Conservation (phyloP, 2,888 invertebrate genomes). For the Venusia cambrica region DNA sequence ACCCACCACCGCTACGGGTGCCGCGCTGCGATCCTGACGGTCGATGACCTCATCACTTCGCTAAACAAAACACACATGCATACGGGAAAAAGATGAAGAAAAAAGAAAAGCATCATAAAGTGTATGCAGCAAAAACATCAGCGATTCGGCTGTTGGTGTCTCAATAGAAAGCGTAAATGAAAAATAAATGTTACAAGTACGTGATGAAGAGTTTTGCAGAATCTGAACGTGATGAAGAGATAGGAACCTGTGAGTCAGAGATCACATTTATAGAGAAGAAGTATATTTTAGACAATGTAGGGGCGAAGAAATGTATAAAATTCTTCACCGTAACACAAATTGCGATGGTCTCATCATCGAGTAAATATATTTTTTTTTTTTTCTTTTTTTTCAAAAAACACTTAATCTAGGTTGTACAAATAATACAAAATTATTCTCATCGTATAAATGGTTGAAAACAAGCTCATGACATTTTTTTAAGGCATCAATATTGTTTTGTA, state of each 20-base stretch:
- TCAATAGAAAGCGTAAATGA: not conserved
- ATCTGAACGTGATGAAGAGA: constrained; percentile 1
- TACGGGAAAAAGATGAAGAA: constrained; percentile 6
- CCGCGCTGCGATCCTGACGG: constrained; percentile 42
- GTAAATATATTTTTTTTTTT: no score
- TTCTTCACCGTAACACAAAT: no score
- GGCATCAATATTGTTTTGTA: no score
- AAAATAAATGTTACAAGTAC: no score
- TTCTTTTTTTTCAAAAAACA: no score
- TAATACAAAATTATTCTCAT: no score
- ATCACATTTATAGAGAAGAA: constrained; percentile 12
- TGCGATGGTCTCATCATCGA: no score
- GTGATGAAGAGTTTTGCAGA: not conserved
- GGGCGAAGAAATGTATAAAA: constrained; percentile 11
- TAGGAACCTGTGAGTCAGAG: constrained; percentile 3
- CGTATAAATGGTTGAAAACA: no score
- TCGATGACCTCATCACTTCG: constrained; percentile 39
- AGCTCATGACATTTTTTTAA: no score
- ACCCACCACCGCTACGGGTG: constrained; percentile 48
- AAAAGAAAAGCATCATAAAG: not conserved
- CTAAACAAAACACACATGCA: constrained; percentile 34
- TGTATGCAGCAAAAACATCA: not conserved
- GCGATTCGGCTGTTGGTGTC: no score
- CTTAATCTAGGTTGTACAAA: no score
- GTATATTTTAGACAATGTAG: constrained; percentile 7